These are phyloP conservation scores for Tachycineta bicolor DNA, from an alignment of 2,113 vertebrate genomes.

Conservation along the genomic window DNA sequence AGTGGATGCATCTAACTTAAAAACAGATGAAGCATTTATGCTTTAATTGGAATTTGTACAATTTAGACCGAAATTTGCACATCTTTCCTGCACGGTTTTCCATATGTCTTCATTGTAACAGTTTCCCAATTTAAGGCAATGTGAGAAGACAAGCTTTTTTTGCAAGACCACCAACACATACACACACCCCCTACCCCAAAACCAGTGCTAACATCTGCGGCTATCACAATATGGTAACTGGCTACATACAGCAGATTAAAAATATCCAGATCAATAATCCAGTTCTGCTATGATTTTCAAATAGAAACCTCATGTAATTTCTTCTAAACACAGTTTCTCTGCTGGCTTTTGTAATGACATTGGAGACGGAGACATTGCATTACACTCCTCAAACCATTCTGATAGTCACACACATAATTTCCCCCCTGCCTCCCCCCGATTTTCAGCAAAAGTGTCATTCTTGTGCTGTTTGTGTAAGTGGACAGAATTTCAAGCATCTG, in stretches of 20 bases:
- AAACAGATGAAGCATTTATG: neutral
- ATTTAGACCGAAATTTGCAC: neutral
- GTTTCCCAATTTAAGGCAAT: neutral
- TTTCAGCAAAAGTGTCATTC: neutral
- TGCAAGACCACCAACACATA: neutral
- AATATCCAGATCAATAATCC: neutral
- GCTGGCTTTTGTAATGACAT: neutral
- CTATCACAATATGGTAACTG: neutral
- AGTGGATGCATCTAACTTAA: neutral
- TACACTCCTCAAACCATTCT: neutral
- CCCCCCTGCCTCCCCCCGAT: fast-evolving
- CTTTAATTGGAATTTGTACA: neutral
- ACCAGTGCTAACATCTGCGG: neutral
- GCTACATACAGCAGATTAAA: neutral
- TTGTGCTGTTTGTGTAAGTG: neutral
- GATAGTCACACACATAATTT: neutral
- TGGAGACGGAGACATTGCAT: neutral
- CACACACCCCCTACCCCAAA: neutral
- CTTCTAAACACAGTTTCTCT: neutral
- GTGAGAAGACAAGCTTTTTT: neutral
- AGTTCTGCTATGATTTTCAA: neutral
- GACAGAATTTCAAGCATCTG: conserved; percentile 21
- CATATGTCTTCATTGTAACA: neutral
- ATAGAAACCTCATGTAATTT: neutral
- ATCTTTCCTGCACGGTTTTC: neutral